Evolutionary conservation across 2,797 vertebrate genomes (phyloP).

Genomic region (Psittacula derbiana): DNA sequence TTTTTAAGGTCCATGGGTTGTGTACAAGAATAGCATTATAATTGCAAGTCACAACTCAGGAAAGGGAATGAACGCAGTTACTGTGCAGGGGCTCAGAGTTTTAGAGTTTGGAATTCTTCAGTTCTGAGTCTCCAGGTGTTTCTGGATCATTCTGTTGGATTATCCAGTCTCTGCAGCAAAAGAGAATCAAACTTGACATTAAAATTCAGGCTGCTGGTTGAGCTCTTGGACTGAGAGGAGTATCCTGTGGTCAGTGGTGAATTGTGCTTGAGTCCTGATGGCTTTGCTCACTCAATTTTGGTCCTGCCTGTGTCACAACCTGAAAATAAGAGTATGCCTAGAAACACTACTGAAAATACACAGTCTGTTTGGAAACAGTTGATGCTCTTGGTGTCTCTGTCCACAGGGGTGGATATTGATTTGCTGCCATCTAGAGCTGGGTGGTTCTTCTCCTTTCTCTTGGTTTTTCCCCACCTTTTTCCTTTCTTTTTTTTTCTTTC

Average conservation of each 20-base stretch:
- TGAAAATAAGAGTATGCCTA: background rate
- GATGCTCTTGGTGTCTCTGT: background rate
- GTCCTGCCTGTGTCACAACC: background rate
- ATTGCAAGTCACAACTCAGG: background rate
- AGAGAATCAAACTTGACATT: background rate
- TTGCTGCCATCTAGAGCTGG: slow-evolving; percentile 67
- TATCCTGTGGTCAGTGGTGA: background rate
- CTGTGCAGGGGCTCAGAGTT: background rate
- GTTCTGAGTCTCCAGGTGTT: background rate
- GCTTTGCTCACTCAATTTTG: background rate
- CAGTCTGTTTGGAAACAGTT: background rate
- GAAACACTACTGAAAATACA: background rate
- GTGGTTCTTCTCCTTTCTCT: background rate
- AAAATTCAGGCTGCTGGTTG: background rate
- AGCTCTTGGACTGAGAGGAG: background rate
- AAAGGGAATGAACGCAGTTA: background rate
- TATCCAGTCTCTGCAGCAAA: background rate
- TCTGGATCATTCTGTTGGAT: background rate
- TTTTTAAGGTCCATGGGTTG: background rate
- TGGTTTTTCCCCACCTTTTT: accelerated
- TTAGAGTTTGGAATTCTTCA: background rate
- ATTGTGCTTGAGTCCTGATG: background rate
- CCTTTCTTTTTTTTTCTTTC: background rate
- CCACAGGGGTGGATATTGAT: slow-evolving; percentile 31
- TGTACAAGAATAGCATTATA: background rate